phyloP scores from a whole-genome alignment of 1,140 invertebrate genomes.

The Bombus affinis region DNA sequence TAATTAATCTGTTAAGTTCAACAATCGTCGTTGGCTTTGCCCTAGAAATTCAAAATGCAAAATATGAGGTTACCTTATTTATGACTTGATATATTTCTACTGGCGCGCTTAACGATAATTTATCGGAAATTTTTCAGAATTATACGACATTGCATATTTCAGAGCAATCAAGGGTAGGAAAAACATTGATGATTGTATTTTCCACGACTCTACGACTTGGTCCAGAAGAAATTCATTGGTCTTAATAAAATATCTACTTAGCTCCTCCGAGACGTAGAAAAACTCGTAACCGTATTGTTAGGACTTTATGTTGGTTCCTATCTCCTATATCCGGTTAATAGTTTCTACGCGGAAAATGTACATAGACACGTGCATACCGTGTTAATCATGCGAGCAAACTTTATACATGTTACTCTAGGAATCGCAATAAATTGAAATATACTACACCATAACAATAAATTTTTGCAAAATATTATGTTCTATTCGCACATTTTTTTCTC shows the following conservation, averaged over 20 bases:
- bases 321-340: background rate
- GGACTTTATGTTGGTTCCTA: background rate
- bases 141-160: background rate
- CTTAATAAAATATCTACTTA: background rate
- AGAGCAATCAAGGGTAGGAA: background rate
- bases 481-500: too few species aligned
- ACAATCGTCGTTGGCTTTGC: too few species aligned
- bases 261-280: background rate
- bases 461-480: too few species aligned
- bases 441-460: too few species aligned
- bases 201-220: background rate
- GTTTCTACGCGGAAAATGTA: background rate
- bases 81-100: background rate
- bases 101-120: background rate
- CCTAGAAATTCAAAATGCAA: background rate
- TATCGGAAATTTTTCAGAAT: background rate
- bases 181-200: background rate
- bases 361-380: background rate
- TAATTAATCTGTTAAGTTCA: too few species aligned
- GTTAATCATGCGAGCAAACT: background rate
- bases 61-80: background rate
- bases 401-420: too few species aligned
- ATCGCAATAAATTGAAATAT: too few species aligned
- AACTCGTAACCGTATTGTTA: background rate
- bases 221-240: background rate